Evolutionary conservation across 1,140 invertebrate species (phyloP).

Genomic region (Mya arenaria): DNA sequence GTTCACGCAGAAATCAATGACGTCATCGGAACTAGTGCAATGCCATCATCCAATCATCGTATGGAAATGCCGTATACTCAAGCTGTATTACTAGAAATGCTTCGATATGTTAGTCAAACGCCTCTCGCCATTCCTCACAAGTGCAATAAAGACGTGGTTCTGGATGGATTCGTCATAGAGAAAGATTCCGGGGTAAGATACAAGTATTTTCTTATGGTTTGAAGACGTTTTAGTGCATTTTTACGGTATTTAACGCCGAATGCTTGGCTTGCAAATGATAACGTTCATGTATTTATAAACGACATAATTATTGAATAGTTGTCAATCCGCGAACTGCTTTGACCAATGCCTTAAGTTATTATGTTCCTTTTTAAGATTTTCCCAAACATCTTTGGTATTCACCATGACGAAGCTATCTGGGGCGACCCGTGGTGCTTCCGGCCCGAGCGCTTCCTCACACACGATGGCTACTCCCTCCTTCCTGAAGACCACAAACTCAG

Average conservation of each 20-base stretch:
- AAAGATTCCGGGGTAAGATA: slow-evolving; percentile 73
- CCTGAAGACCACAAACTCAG: slow-evolving; percentile 51
- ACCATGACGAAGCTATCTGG: slow-evolving; percentile 88
- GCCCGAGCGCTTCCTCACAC: slow-evolving; percentile 83
- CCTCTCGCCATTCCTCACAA: slow-evolving; percentile 78
- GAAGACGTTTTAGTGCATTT: too few species aligned
- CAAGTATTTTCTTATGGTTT: too few species aligned
- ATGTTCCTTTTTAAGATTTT: slow-evolving; percentile 52
- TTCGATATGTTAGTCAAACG: slow-evolving; percentile 70
- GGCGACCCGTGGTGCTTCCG: slow-evolving; percentile 86
- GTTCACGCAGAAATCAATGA: slow-evolving; percentile 62
- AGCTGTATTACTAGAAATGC: slow-evolving; percentile 70
- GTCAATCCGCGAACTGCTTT: too few species aligned
- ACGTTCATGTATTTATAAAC: too few species aligned
- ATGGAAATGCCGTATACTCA: slow-evolving; percentile 69
- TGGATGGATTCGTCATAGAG: slow-evolving; percentile 76
- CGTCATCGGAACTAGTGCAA: slow-evolving; percentile 72
- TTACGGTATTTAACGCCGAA: too few species aligned
- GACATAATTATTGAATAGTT: too few species aligned
- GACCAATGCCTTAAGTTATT: too few species aligned
- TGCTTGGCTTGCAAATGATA: too few species aligned
- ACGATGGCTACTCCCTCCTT: slow-evolving; percentile 33
- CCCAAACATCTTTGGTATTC: slow-evolving; percentile 89
- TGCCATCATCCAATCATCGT: slow-evolving; percentile 82
- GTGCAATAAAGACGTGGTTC: slow-evolving; percentile 61